phyloP scores from a whole-genome alignment of 2,888 invertebrate genomes.

The Aplocera efformata region DNA sequence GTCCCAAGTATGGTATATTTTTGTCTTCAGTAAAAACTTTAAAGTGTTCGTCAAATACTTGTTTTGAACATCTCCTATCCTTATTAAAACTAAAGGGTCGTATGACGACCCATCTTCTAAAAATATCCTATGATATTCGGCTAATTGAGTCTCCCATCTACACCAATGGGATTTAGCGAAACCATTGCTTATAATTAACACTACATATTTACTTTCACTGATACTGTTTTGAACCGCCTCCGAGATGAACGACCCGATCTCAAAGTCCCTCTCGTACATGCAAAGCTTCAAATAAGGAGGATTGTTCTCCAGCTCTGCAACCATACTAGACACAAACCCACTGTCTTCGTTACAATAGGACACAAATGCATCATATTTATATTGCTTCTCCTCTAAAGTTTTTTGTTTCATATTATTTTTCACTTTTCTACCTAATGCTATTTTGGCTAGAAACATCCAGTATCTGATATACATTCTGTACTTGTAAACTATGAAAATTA shows the following conservation, averaged over 20 bases:
- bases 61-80: conserved; percentile 79
- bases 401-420: conserved; percentile 41
- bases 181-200: conserved; percentile 84
- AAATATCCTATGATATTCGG: conserved; percentile 83
- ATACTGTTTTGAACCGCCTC: conserved; percentile 84
- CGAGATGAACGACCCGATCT: conserved; percentile 82
- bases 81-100: conserved; percentile 82
- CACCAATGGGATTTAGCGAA: conserved; percentile 88
- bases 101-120: conserved; percentile 78
- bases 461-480: conserved; percentile 76
- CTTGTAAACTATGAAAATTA: conserved; percentile 50
- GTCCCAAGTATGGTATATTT: conserved; percentile 83
- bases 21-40: conserved; percentile 82
- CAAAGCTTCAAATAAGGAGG: conserved; percentile 82
- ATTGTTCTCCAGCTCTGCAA: conserved; percentile 80
- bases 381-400: conserved; percentile 42
- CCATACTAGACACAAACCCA: conserved; percentile 81
- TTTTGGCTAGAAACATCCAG: conserved; percentile 78
- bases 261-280: conserved; percentile 85
- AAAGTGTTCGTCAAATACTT: conserved; percentile 80
- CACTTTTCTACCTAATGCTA: conserved; percentile 69
- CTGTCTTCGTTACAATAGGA: conserved; percentile 82
- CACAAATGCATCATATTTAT: conserved; percentile 81
- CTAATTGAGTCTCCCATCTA: conserved; percentile 85
- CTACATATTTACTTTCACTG: conserved; percentile 82